These are phyloP conservation scores for Stenodera caucasica DNA, from an alignment of 2,888 invertebrate species.

Conservation along the genomic window DNA sequence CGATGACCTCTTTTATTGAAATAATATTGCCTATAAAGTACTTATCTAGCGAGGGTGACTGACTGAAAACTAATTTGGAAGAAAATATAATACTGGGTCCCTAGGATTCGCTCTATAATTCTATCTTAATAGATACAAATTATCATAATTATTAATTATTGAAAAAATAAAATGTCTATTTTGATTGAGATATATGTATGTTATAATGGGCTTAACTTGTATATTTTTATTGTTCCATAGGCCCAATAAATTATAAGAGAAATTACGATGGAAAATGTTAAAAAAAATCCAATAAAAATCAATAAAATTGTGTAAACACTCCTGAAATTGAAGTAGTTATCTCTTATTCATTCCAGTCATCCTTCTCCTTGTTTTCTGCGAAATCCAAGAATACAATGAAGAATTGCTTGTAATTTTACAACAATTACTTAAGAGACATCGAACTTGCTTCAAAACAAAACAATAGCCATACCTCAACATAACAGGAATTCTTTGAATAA, in stretches of 20 bases:
- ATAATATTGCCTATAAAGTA: constrained; percentile 45
- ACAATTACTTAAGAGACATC: not conserved
- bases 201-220: constrained; percentile 52
- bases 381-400: not conserved
- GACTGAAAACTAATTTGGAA: constrained; percentile 37
- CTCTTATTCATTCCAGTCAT: not conserved
- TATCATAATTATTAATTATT: constrained; percentile 18
- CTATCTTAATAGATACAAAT: constrained; percentile 45
- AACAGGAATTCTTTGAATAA: constrained; percentile 9
- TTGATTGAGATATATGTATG: constrained; percentile 54
- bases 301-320: constrained; percentile 44
- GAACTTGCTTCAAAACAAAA: not conserved
- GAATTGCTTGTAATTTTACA: not conserved
- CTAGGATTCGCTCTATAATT: constrained; percentile 43
- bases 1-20: constrained; percentile 38
- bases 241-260: constrained; percentile 46
- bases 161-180: constrained; percentile 49
- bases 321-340: constrained; percentile 21
- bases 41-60: constrained; percentile 50
- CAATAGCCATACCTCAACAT: not conserved
- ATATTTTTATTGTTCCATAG: constrained; percentile 55
- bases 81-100: constrained; percentile 41
- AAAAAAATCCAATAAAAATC: constrained; percentile 50
- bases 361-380: not conserved
- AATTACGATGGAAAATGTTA: constrained; percentile 37